phyloP scores from a whole-genome alignment of 2,888 invertebrate genomes.

The Calameuta idolon region DNA sequence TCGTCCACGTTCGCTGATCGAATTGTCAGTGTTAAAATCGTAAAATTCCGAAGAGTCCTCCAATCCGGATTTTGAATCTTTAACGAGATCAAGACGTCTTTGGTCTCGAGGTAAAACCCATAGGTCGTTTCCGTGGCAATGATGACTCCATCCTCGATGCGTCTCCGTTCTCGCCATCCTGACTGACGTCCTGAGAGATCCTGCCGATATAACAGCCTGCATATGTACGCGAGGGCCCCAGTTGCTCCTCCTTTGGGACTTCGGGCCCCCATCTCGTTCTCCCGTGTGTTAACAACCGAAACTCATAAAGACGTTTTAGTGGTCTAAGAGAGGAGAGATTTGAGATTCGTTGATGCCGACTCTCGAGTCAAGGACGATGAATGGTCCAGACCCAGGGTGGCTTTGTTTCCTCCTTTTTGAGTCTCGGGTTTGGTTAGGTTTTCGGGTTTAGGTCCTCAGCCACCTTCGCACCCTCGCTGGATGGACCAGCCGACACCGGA shows the following conservation, averaged over 20 bases:
- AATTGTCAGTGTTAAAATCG: background rate
- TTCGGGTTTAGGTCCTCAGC: background rate
- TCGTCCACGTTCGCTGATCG: too few relatives aligned
- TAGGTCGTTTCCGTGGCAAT: slow-evolving; percentile 44
- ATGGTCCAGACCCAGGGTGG: slow-evolving; percentile 2
- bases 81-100: slow-evolving; percentile 24
- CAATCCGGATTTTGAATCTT: slow-evolving; percentile 23
- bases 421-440: background rate
- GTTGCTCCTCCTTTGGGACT: background rate
- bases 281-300: slow-evolving; percentile 64
- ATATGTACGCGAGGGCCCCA: too few relatives aligned
- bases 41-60: slow-evolving; percentile 14
- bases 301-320: slow-evolving; percentile 66
- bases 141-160: slow-evolving; percentile 47
- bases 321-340: slow-evolving; percentile 38
- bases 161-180: slow-evolving; percentile 41
- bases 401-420: slow-evolving; percentile 20
- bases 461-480: slow-evolving; percentile 6
- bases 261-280: slow-evolving; percentile 12
- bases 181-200: slow-evolving; percentile 41
- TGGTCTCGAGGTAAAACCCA: slow-evolving; percentile 29
- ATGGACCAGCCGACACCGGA: slow-evolving; percentile 14
- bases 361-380: slow-evolving; percentile 21
- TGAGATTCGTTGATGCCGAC: slow-evolving; percentile 18
- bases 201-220: slow-evolving; percentile 22